Evolutionary conservation across 2,888 invertebrate species (phyloP).

Genomic region (Hypena proboscidalis): DNA sequence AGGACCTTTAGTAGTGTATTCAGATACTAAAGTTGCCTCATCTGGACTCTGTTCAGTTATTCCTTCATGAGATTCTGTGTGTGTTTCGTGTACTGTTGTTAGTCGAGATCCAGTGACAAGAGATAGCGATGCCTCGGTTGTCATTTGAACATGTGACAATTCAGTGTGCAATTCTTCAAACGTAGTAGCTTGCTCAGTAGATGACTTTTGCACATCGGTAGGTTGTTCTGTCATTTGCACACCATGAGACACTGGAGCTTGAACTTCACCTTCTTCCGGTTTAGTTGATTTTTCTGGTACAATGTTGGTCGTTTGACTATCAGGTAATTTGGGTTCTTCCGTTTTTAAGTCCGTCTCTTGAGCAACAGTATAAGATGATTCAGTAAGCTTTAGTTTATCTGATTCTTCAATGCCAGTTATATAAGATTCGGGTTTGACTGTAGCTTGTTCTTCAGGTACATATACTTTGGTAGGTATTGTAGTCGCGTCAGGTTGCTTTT

Average conservation of each 20-base stretch:
- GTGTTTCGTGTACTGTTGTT: constrained; percentile 7
- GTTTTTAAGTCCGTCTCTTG: constrained; percentile 20
- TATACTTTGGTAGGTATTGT: constrained; percentile 14
- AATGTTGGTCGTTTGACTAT: constrained; percentile 10
- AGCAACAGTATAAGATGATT: constrained; percentile 6
- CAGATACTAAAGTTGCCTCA: background rate
- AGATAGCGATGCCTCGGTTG: constrained; percentile 29
- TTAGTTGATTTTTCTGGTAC: constrained; percentile 13
- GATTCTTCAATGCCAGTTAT: constrained; percentile 7
- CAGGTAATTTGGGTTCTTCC: constrained; percentile 9
- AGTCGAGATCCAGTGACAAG: constrained; percentile 23
- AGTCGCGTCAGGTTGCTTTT: constrained; percentile 6
- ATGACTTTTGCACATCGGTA: constrained; percentile 14
- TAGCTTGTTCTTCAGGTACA: constrained; percentile 11
- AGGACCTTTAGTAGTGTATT: constrained; percentile 18
- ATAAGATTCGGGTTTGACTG: constrained; percentile 13
- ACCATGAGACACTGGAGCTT: constrained; percentile 5
- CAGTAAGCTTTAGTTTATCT: constrained; percentile 3
- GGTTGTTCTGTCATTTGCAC: constrained; percentile 6
- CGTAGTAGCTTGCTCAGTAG: constrained; percentile 19
- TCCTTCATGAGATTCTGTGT: constrained; percentile 2
- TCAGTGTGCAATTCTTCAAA: constrained; percentile 23
- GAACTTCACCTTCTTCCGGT: constrained; percentile 11
- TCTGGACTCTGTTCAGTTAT: constrained; percentile 8
- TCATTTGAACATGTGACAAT: constrained; percentile 12